phyloP scores from a whole-genome alignment of 2,797 vertebrate species.

The Chelonia mydas region DNA sequence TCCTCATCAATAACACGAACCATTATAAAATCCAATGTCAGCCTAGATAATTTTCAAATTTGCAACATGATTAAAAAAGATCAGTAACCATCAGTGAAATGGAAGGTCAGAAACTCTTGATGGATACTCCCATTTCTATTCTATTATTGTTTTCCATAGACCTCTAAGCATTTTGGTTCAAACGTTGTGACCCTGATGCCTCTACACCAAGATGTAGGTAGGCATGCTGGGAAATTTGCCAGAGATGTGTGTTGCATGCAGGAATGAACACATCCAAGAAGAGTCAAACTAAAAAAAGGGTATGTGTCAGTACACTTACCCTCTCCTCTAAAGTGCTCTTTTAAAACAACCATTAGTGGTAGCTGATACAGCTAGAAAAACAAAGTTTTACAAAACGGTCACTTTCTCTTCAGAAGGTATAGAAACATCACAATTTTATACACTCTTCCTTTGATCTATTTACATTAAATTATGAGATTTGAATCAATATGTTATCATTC shows the following conservation, averaged over 20 bases:
- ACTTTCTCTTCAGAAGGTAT: background rate
- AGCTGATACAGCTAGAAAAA: slow-evolving; percentile 1
- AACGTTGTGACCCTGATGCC: background rate
- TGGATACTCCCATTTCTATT: background rate
- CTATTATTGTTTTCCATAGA: background rate
- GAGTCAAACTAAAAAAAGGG: background rate
- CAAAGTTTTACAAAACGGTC: background rate
- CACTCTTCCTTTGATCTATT: background rate
- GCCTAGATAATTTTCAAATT: slow-evolving; percentile 46
- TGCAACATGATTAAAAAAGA: slow-evolving; percentile 6
- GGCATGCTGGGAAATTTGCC: slow-evolving; percentile 30
- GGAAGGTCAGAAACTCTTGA: background rate
- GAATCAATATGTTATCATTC: background rate
- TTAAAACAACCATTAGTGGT: background rate
- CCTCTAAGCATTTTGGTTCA: background rate
- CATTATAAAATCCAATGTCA: slow-evolving; percentile 32
- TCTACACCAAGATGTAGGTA: background rate
- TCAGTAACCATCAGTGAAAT: background rate
- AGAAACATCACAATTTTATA: background rate
- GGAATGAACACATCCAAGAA: background rate
- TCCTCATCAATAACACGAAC: slow-evolving; percentile 45
- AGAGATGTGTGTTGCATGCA: background rate
- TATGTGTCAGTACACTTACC: background rate
- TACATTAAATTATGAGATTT: slow-evolving; percentile 30
- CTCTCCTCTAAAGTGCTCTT: background rate